phyloP scores from a whole-genome alignment of 2,113 vertebrate genomes.

The Pelodiscus sinensis region DNA sequence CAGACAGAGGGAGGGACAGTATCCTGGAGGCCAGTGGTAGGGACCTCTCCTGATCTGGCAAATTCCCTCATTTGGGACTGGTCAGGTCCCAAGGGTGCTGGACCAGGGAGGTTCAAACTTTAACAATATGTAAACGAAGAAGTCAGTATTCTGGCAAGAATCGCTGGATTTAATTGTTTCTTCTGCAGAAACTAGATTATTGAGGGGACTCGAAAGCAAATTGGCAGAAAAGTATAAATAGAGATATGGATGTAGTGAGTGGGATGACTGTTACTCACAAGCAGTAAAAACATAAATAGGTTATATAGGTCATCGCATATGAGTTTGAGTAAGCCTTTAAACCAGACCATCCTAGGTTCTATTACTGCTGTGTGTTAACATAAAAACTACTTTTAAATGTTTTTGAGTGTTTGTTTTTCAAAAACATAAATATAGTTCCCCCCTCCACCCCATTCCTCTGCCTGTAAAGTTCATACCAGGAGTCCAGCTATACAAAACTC shows the following conservation, averaged over 20 bases:
- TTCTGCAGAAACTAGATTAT: slow-evolving; percentile 51
- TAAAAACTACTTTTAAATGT: neutral
- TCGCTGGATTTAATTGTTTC: slow-evolving; percentile 53
- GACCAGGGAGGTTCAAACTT: neutral
- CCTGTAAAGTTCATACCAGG: neutral
- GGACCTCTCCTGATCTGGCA: too few species aligned
- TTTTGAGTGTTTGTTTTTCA: neutral
- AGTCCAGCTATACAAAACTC: neutral
- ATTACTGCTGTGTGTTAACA: neutral
- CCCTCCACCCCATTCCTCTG: neutral
- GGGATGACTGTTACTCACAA: neutral
- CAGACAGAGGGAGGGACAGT: too few species aligned
- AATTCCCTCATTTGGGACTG: too few species aligned
- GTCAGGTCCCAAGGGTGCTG: too few species aligned
- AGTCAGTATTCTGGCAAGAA: slow-evolving; percentile 38
- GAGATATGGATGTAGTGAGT: neutral
- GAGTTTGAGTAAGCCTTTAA: neutral
- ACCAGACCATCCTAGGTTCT: neutral
- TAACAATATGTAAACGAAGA: slow-evolving; percentile 48
- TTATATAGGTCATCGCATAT: neutral
- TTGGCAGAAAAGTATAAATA: neutral
- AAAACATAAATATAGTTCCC: neutral
- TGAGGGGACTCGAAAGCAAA: slow-evolving; percentile 6
- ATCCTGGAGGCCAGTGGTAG: too few species aligned
- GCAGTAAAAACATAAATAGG: neutral